Evolutionary conservation across 2,888 invertebrate genomes (phyloP).

Genomic region (Chirona hameri): DNA sequence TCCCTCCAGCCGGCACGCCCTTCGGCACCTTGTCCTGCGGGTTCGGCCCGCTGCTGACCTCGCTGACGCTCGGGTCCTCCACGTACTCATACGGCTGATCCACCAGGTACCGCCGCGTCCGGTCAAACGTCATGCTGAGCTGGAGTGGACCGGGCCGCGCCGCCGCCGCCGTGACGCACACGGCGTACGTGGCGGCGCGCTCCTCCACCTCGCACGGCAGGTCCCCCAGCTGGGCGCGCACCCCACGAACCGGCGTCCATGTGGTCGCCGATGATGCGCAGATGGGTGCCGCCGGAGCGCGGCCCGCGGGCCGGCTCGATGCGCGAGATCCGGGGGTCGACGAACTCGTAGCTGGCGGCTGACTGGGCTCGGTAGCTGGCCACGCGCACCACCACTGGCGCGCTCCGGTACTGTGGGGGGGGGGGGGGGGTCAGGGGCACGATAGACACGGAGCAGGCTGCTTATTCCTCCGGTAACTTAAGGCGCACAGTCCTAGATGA

Average conservation of each 20-base stretch:
- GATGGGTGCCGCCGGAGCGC: slow-evolving; percentile 86
- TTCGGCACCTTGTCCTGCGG: slow-evolving; percentile 72
- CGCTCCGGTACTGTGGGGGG: slow-evolving; percentile 50
- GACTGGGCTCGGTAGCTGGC: slow-evolving; percentile 76
- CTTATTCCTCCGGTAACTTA: too few species aligned
- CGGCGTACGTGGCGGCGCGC: slow-evolving; percentile 41
- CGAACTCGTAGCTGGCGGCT: slow-evolving; percentile 77
- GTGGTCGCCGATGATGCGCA: slow-evolving; percentile 84
- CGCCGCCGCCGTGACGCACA: slow-evolving; percentile 43
- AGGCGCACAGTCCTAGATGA: too few species aligned
- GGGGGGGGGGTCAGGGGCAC: slow-evolving; percentile 44
- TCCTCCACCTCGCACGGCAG: slow-evolving; percentile 61
- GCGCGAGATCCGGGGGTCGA: slow-evolving; percentile 79
- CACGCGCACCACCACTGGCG: slow-evolving; percentile 86
- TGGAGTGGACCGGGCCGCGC: slow-evolving; percentile 42
- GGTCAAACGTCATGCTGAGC: slow-evolving; percentile 47
- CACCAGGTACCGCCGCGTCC: slow-evolving; percentile 44
- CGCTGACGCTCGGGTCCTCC: slow-evolving; percentile 46
- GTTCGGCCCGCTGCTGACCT: slow-evolving; percentile 72
- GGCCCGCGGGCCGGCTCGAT: slow-evolving; percentile 87
- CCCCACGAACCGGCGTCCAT: slow-evolving; percentile 93
- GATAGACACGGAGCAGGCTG: too few species aligned
- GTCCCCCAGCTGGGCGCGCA: slow-evolving; percentile 81
- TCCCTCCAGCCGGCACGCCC: slow-evolving; percentile 89
- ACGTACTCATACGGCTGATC: slow-evolving; percentile 47